Evolutionary conservation across 1,140 invertebrate genomes (phyloP), one percentile per base, ranked within the genome.

Genomic region (Bombyx mori): DNA sequence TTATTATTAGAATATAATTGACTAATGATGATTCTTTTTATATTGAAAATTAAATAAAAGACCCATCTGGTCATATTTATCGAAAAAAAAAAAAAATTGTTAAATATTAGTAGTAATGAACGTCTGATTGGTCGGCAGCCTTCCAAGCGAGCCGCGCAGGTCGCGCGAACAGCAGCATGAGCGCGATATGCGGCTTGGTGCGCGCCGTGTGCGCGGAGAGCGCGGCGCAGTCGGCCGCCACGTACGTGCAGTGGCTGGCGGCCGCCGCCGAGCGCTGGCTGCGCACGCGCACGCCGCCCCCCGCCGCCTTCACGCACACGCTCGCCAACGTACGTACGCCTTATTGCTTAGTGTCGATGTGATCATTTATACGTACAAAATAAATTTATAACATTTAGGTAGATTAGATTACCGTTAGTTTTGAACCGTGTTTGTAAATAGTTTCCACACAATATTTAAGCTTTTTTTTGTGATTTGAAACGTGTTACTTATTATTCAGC

Each of bases 181-280:
- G 95, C 71, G 92, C 94, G 42, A 93, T 95, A 12, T 94, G 95
- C 63, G 94, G 95, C 84, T 86, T 96, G 49, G 84, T 96, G 18
- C 93, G 93, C 66, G 91, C 94, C 73, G 84, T 96, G 22, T 96
- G 95, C 64, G 92, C 90, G 88, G 63, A 89, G 90, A 72, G 80
- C 76, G 9, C 88, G 80, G 61, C 86, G 85, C 70, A 69, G 62
- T 61, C 75, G 59, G 62, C 66, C 62, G 58, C 68, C 63, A 68
- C 77, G 35, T 79, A 77, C 74, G 58, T 86, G 70, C 69, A 63
- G 60, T 77, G 84, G 85, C 62, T 84, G 66, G 67, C 64, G 60
- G 67, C 62, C 62, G 72, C 75, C 48, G 78, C 75, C 45, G 73
- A 75, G 68, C 65, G 54, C 22, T 73, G 71, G 61, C 65, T 76